Percentiles rank a stretch among this genome's conserved stretches.
These are phyloP conservation scores for Coendou prehensilis DNA, from an alignment of 2,797 vertebrate genomes.

Conservation along the genomic window DNA sequence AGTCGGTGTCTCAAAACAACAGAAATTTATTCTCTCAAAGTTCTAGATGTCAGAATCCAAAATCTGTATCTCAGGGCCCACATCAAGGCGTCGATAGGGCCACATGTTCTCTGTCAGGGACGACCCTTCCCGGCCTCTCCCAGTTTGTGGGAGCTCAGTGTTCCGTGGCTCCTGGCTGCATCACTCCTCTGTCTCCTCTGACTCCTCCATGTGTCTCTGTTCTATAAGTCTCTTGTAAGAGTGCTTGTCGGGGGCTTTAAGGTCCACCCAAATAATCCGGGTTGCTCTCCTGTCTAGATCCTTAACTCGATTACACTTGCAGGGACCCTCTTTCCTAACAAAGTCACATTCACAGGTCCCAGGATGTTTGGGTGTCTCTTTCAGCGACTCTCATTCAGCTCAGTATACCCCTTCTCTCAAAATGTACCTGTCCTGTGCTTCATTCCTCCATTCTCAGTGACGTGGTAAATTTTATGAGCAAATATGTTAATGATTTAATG, in stretches of 20 bases:
- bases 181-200: not conserved
- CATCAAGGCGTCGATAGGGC: not conserved
- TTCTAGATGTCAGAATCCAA: not conserved
- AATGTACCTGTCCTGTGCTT: not conserved
- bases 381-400: not conserved
- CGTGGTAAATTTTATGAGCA: not conserved
- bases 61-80: not conserved
- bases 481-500: not conserved
- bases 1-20: not conserved
- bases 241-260: not conserved
- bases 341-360: not conserved
- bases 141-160: not conserved
- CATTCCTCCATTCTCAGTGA: not conserved
- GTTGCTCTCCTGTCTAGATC: not conserved
- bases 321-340: constrained; percentile 14
- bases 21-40: not conserved
- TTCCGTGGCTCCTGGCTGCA: not conserved
- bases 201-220: not conserved
- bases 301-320: not conserved
- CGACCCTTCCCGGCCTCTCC: not conserved
- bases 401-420: not conserved
- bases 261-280: not conserved
- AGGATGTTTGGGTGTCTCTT: not conserved
- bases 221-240: not conserved
- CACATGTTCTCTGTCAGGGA: too few species aligned